Evolutionary conservation across 1,140 invertebrate species (phyloP), one percentile per base, ranked within the genome.

Genomic region (Doryteuthis pealeii): DNA sequence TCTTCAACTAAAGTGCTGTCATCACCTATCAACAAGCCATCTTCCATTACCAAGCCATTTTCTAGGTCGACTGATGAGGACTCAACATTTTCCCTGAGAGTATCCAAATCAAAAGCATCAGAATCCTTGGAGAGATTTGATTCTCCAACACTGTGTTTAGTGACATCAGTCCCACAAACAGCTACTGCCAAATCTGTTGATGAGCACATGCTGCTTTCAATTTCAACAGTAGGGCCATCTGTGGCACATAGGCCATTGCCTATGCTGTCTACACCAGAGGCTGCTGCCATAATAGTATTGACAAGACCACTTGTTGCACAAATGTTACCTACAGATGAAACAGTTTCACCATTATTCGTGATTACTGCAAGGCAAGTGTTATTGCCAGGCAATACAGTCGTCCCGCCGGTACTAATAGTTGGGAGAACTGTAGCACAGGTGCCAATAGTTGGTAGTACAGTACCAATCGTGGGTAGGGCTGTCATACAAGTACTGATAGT

Each of bases 51-150:
- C 54, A n/a, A 28, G 22, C 2, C 10, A 22, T 62, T 28, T n/a
- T n/a, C 54, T n/a, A 28, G 5, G 10, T 62, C 54, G 1, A 62
- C 18, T 6, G 54, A 62, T n/a, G 54, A 8, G 26, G 54, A 62
- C 26, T 62, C 54, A 22, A 62, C 54, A 62, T 62, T 62, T 62
- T 62, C 54, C 54, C 54, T 62, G 54, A 62, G 54, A 62, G 54
- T 62, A 62, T 62, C 54, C 54, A 62, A 62, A 62, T 62, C 54
- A 62, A 62, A 62, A 15, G 54, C 26, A 6, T 62, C 54, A 22
- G 54, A 62, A n/a, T 62, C 54, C 54, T 62, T 62, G 54, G 54
- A 62, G 18, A 62, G 22, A 1, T 22, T 8, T 22, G 54, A 62
- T 62, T 62, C 54, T 22, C 54, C 54, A 14, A 22, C 18, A 62